Evolutionary conservation across 2,797 vertebrate species (phyloP).

Genomic region (Uromys caudimaculatus): DNA sequence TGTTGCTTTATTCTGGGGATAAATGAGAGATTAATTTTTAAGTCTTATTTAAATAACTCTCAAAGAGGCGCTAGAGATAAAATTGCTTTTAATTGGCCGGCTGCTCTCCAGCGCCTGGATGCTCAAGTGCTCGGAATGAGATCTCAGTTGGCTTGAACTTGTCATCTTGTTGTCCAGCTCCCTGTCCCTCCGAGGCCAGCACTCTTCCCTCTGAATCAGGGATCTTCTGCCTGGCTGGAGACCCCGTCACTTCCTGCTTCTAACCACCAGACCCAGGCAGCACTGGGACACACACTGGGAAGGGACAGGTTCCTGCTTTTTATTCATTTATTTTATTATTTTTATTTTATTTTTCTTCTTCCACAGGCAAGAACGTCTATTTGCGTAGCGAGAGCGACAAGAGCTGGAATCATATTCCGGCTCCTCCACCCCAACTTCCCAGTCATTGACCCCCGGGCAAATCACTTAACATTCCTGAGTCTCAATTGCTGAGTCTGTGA

Average conservation of each 20-base stretch:
- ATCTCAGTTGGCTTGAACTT: slow-evolving; percentile 49
- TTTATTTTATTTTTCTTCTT: neutral
- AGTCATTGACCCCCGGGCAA: slow-evolving; percentile 38
- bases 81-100: slow-evolving; percentile 79
- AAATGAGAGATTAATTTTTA: slow-evolving; percentile 78
- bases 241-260: neutral
- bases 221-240: neutral
- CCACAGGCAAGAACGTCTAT: neutral
- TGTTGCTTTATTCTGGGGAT: slow-evolving; percentile 74
- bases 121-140: slow-evolving; percentile 56
- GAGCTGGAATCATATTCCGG: neutral
- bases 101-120: slow-evolving; percentile 37
- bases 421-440: neutral
- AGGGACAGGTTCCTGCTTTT: neutral
- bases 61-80: slow-evolving; percentile 68
- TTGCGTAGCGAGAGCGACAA: neutral
- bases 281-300: neutral
- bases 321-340: neutral
- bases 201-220: neutral
- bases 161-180: neutral
- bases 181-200: neutral
- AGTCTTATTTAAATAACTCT: slow-evolving; percentile 80
- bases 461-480: slow-evolving; percentile 38
- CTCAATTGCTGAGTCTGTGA: neutral
- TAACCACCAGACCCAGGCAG: neutral